phyloP scores from a whole-genome alignment of 2,113 vertebrate genomes.

The Vanacampus margaritifer region DNA sequence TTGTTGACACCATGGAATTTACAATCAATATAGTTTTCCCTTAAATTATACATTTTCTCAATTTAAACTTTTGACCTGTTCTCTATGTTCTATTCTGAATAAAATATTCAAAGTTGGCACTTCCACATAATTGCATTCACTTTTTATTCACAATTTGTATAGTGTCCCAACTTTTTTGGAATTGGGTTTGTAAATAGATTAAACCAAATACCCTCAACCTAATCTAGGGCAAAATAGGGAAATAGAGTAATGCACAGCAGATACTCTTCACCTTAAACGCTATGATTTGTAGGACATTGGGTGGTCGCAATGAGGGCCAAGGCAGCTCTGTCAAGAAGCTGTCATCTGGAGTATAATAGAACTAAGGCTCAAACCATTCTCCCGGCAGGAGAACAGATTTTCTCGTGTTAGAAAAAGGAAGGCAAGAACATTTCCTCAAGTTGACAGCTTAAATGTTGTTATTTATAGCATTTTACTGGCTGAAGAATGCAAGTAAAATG shows the following conservation, averaged over 20 bases:
- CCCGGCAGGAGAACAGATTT: slow-evolving; percentile 49
- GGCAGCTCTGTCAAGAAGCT: slow-evolving; percentile 43
- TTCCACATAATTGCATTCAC: too few relatives aligned
- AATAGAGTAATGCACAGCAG: neutral
- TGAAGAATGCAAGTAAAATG: slow-evolving; percentile 43
- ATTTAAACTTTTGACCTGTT: too few relatives aligned
- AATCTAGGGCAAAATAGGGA: too few relatives aligned
- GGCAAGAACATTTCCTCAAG: slow-evolving; percentile 36
- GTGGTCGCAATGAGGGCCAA: slow-evolving; percentile 26
- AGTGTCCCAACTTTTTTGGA: too few relatives aligned
- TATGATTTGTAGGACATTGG: slow-evolving; percentile 34
- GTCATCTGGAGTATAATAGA: slow-evolving; percentile 52
- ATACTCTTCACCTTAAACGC: slow-evolving; percentile 18
- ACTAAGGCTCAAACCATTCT: slow-evolving; percentile 44
- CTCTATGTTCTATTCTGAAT: too few relatives aligned
- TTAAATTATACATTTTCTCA: too few relatives aligned
- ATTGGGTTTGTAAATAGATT: too few relatives aligned
- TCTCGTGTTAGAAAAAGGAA: slow-evolving; percentile 40
- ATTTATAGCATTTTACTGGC: slow-evolving; percentile 42
- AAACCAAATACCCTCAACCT: too few relatives aligned
- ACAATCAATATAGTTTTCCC: too few relatives aligned
- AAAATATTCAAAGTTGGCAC: too few relatives aligned
- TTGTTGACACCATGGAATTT: too few relatives aligned
- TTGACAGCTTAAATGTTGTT: slow-evolving; percentile 40
- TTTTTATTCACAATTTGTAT: too few relatives aligned